Conservation (phyloP, 2,797 vertebrate genomes). For the Halcyon badia region DNA sequence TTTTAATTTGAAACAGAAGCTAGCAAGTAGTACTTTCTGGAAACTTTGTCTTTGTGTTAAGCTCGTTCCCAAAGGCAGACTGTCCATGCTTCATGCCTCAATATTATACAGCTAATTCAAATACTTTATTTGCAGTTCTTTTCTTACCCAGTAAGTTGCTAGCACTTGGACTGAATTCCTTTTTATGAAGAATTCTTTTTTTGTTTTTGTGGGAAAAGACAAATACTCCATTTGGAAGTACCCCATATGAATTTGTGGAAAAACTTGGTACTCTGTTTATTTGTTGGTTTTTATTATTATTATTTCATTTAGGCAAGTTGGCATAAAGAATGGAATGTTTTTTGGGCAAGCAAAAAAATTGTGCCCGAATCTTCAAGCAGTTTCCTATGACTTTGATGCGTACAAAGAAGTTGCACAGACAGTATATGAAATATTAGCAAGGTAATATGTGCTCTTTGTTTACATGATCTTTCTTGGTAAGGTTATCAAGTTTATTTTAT, state of each 20-base stretch:
- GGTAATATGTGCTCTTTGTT: constrained; percentile 78
- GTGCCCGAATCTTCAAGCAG: constrained; percentile 91
- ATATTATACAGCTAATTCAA: neutral
- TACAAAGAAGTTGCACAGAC: constrained; percentile 94
- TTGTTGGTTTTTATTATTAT: neutral
- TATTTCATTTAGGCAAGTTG: constrained; percentile 85
- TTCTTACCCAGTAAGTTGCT: neutral
- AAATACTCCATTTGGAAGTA: neutral
- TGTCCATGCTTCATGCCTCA: neutral
- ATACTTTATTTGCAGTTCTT: neutral
- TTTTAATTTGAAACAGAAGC: neutral
- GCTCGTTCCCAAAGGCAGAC: neutral
- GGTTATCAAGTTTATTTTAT: neutral
- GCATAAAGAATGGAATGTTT: constrained; percentile 97
- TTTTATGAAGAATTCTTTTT: neutral
- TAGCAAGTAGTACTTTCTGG: neutral
- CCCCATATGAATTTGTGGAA: neutral
- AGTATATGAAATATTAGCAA: constrained; percentile 93
- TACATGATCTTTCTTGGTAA: neutral
- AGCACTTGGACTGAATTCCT: neutral
- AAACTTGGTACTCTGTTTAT: neutral
- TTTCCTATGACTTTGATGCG: constrained; percentile 93
- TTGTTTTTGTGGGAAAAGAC: neutral
- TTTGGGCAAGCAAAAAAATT: constrained; percentile 95
- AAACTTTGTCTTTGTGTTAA: neutral